These are phyloP conservation scores for Antheraea assamensis DNA, from an alignment of 2,888 invertebrate genomes.

Conservation along the genomic window DNA sequence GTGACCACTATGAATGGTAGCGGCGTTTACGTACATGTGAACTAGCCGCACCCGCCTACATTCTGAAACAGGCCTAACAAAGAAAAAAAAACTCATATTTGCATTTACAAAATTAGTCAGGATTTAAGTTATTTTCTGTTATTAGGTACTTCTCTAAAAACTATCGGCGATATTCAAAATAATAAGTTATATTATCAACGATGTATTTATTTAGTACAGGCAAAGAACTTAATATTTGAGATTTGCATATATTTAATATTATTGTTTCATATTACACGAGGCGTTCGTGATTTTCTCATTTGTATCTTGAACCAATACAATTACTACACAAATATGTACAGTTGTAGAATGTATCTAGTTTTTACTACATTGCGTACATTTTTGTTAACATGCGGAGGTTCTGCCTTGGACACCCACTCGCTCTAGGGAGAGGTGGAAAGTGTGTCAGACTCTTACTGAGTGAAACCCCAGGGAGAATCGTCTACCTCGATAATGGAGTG, in stretches of 20 bases:
- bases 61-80: too few relatives aligned
- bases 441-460: too few relatives aligned
- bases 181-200: not conserved
- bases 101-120: too few relatives aligned
- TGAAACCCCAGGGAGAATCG: too few relatives aligned
- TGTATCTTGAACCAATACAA: not conserved
- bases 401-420: too few relatives aligned
- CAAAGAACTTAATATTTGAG: not conserved
- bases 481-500: too few relatives aligned
- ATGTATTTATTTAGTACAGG: not conserved
- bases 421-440: too few relatives aligned
- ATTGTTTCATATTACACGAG: conserved; percentile 2
- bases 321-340: not conserved
- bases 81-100: too few relatives aligned
- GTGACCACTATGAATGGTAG: too few relatives aligned
- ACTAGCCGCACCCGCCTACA: too few relatives aligned
- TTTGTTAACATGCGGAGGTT: too few relatives aligned
- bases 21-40: too few relatives aligned
- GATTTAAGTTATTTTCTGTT: not conserved
- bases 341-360: not conserved
- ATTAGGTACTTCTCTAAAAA: not conserved
- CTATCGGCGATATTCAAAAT: not conserved
- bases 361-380: not conserved
- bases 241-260: not conserved
- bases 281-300: not conserved